Conservation (phyloP, 2,113 vertebrate species). For the Caranx melampygus region DNA sequence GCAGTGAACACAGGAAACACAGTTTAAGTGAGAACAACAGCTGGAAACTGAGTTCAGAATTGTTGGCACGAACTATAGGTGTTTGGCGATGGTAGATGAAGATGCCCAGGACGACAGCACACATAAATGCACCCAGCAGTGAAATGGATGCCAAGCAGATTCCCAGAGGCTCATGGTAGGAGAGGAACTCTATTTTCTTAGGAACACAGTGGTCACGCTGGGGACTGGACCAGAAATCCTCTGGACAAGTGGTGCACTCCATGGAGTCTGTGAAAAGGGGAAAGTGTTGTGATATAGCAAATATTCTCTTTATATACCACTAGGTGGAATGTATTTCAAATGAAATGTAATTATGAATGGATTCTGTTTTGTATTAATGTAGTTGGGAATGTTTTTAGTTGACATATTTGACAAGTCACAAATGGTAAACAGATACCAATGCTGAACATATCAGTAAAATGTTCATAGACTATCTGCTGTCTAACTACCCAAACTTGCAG, state of each 20-base stretch:
- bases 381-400: no score
- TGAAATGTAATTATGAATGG: no score
- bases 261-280: constrained; percentile 60
- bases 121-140: constrained; percentile 59
- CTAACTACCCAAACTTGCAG: no score
- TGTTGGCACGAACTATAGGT: constrained; percentile 78
- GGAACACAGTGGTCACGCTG: constrained; percentile 63
- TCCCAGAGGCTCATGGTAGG: constrained; percentile 72
- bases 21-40: constrained; percentile 75
- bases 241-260: constrained; percentile 70
- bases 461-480: no score
- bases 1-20: constrained; percentile 79
- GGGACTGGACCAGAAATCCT: constrained; percentile 75
- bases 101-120: constrained; percentile 52
- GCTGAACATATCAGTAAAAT: no score
- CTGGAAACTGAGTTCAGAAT: constrained; percentile 79
- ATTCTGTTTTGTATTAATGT: no score
- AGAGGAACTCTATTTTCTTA: constrained; percentile 73
- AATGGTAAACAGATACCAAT: no score
- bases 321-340: no score
- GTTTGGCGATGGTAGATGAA: constrained; percentile 62
- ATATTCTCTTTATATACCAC: no score
- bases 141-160: constrained; percentile 60
- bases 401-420: no score
- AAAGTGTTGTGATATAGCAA: not conserved